phyloP scores from a whole-genome alignment of 2,797 vertebrate genomes.

The Myiotriccus ornatus region DNA sequence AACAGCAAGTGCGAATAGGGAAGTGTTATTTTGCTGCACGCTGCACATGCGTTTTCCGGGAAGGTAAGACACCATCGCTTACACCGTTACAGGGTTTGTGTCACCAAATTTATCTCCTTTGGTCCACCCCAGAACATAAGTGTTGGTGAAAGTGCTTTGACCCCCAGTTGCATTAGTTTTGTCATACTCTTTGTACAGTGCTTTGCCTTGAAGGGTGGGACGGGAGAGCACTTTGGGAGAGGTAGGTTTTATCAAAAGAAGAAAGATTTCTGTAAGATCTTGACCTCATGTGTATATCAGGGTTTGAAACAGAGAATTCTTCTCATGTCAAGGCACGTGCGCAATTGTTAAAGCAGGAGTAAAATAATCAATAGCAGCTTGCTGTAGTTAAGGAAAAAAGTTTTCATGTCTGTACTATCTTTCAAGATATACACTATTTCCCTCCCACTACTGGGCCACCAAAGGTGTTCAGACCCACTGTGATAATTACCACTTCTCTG shows the following conservation, averaged over 20 bases:
- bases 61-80: not conserved
- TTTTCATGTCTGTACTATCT: not conserved
- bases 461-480: constrained; percentile 28
- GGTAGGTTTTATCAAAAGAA: not conserved
- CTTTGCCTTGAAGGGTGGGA: not conserved
- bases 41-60: not conserved
- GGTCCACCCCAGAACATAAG: not conserved
- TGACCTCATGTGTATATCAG: not conserved
- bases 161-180: fast-evolving
- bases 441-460: not conserved
- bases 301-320: not conserved
- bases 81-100: not conserved
- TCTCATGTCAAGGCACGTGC: not conserved
- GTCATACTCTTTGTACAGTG: fast-evolving
- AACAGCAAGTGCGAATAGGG: not conserved
- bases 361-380: not conserved
- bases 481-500: constrained; percentile 56
- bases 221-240: not conserved
- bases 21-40: not conserved
- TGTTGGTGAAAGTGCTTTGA: not conserved
- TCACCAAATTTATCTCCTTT: not conserved
- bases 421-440: not conserved
- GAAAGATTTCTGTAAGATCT: not conserved
- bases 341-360: not conserved
- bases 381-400: not conserved